Conservation (phyloP, 2,797 vertebrate species). For the Neolamprologus multifasciatus region DNA sequence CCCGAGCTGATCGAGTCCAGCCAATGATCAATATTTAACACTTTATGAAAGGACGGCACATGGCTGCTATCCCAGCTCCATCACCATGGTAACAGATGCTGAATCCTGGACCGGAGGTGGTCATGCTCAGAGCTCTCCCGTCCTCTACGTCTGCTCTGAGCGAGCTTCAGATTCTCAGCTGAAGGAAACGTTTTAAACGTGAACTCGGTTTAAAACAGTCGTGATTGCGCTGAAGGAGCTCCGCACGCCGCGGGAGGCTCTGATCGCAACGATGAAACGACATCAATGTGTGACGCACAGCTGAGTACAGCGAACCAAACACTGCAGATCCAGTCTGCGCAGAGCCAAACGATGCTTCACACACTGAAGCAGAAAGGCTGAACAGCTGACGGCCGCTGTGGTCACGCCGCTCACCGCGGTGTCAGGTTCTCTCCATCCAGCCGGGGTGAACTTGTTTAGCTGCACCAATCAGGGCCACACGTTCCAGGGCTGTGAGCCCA, state of each 20-base stretch:
- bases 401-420: rapidly evolving
- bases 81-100: background rate
- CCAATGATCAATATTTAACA: background rate
- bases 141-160: background rate
- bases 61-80: background rate
- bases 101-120: background rate
- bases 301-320: background rate
- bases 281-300: rapidly evolving
- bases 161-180: background rate
- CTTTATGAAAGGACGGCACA: background rate
- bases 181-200: background rate
- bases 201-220: background rate
- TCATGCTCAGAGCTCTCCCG: background rate
- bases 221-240: rapidly evolving
- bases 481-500: rapidly evolving
- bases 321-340: background rate
- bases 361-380: background rate
- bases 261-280: rapidly evolving
- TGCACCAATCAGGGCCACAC: background rate
- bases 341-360: background rate
- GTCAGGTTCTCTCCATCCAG: background rate
- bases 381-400: background rate
- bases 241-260: background rate
- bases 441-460: background rate
- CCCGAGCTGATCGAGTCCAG: background rate